Conservation (phyloP, 2,797 vertebrate genomes). For the Garrulus glandarius region DNA sequence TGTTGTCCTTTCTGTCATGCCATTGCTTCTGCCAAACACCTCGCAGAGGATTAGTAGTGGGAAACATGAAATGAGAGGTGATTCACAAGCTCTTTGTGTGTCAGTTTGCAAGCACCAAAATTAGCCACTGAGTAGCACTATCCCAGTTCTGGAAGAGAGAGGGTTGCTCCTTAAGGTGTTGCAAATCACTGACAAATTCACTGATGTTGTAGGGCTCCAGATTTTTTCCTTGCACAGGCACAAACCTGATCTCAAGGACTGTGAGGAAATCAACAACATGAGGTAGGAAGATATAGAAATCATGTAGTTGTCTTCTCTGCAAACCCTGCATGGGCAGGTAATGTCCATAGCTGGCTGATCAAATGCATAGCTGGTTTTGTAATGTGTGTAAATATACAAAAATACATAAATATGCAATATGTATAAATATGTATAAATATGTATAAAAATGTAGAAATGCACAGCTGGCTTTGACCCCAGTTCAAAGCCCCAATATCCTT, state of each 20-base stretch:
- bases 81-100: neutral
- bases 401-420: neutral
- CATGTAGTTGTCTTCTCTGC: neutral
- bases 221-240: neutral
- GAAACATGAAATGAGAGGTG: neutral
- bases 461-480: neutral
- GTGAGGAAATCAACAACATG: neutral
- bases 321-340: neutral
- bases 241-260: neutral
- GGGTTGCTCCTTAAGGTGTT: neutral
- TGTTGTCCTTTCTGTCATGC: neutral
- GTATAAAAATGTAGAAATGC: neutral
- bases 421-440: neutral
- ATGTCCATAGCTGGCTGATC: neutral
- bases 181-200: neutral
- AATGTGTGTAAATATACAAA: neutral
- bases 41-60: neutral
- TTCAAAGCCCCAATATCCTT: neutral
- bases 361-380: neutral
- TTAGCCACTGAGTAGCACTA: neutral
- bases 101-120: neutral
- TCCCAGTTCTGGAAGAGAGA: neutral
- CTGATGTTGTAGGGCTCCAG: fast-evolving
- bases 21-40: neutral
- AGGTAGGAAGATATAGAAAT: neutral